These are phyloP conservation scores for Peromyscus californicus DNA, from an alignment of 2,113 vertebrate genomes.

Conservation along the genomic window DNA sequence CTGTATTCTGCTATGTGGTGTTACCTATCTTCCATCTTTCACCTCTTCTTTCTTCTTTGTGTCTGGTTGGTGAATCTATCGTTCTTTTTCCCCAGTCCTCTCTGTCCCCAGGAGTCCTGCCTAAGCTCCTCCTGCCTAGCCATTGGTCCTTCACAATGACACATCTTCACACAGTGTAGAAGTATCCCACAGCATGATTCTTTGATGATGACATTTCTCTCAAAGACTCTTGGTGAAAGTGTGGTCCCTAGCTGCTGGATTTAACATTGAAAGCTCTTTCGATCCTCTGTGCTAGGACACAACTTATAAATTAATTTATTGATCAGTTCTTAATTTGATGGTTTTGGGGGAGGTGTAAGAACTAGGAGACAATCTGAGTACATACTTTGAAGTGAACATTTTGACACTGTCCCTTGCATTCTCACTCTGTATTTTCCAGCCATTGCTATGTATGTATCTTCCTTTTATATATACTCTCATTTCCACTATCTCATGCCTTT, in stretches of 20 bases:
- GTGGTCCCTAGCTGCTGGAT: background rate
- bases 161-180: background rate
- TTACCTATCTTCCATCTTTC: background rate
- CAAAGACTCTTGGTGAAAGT: background rate
- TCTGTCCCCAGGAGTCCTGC: background rate
- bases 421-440: background rate
- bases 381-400: background rate
- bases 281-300: no score
- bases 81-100: background rate
- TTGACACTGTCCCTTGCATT: background rate
- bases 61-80: background rate
- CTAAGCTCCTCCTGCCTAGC: background rate
- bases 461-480: no score
- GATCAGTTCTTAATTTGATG: background rate
- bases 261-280: background rate
- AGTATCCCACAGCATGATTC: background rate
- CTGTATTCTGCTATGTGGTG: background rate
- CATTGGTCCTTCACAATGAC: background rate
- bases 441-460: rapidly evolving
- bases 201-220: background rate
- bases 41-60: background rate
- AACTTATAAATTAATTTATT: no score
- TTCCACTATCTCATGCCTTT: no score
- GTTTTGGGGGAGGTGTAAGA: no score
- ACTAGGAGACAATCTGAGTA: background rate